phyloP scores from a whole-genome alignment of 2,113 vertebrate species.

The Carassius carassius region DNA sequence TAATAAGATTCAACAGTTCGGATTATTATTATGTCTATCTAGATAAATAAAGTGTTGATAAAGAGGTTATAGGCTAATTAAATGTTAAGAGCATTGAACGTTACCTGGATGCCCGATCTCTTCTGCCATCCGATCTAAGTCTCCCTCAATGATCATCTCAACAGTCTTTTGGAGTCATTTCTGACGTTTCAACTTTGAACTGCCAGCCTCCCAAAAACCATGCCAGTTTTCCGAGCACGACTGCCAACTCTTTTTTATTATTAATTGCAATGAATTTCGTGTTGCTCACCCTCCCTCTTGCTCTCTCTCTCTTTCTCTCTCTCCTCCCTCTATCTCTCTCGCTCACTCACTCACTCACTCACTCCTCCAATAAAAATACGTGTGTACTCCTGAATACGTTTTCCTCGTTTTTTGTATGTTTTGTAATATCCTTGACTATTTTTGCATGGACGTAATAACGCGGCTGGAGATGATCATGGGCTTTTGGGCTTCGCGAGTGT shows the following conservation, averaged over 20 bases:
- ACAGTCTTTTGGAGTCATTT: conserved; percentile 73
- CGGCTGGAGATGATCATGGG: conserved; percentile 74
- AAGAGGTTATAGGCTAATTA: not conserved
- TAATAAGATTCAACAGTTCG: not conserved
- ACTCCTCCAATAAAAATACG: conserved; percentile 66
- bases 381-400: conserved; percentile 74
- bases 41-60: not conserved
- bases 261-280: conserved; percentile 82
- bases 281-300: conserved; percentile 68
- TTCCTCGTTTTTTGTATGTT: conserved; percentile 67
- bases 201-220: conserved; percentile 82
- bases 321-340: conserved; percentile 50
- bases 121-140: conserved; percentile 77
- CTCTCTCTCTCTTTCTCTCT: conserved; percentile 47
- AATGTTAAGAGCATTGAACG: conserved; percentile 32
- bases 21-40: not conserved
- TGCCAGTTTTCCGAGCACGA: conserved; percentile 80
- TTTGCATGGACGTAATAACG: conserved; percentile 70
- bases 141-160: conserved; percentile 84
- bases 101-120: conserved; percentile 81
- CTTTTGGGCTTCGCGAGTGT: conserved; percentile 72
- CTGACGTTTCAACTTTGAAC: conserved; percentile 77
- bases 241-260: conserved; percentile 79
- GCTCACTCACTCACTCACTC: conserved; percentile 53
- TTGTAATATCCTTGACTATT: conserved; percentile 76